These are phyloP conservation scores for Rhinopomastus cyanomelas DNA, from an alignment of 2,113 vertebrate genomes.

Conservation along the genomic window DNA sequence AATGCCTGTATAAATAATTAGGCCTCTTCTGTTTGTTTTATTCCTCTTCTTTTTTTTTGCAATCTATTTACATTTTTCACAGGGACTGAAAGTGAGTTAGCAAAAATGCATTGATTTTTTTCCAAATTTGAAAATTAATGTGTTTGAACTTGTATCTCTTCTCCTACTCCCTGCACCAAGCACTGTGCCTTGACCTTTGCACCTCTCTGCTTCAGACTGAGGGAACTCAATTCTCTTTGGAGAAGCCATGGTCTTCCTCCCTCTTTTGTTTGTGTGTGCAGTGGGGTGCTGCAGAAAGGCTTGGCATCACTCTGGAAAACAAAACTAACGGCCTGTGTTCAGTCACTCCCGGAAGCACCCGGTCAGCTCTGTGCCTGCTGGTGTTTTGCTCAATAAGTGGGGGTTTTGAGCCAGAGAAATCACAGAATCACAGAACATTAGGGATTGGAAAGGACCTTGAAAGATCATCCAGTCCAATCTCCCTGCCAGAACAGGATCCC, in stretches of 20 bases:
- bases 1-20: slow-evolving; percentile 77
- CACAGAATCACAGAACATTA: too few species aligned
- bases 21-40: slow-evolving; percentile 64
- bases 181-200: background rate
- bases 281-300: background rate
- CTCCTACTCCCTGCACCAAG: background rate
- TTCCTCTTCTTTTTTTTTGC: slow-evolving; percentile 26
- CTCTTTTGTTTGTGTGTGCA: slow-evolving; percentile 29
- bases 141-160: background rate
- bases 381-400: background rate
- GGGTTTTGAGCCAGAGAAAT: background rate
- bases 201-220: background rate
- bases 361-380: background rate
- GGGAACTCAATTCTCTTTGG: background rate
- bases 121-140: background rate
- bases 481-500: too few species aligned
- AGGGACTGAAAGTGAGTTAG: background rate
- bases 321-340: background rate
- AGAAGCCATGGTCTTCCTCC: background rate
- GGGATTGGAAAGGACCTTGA: too few species aligned
- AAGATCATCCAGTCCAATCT: too few species aligned
- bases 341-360: background rate
- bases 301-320: background rate
- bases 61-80: slow-evolving; percentile 40
- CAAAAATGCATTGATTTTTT: background rate